Conservation (phyloP, 2,113 vertebrate species). For the Microtus ochrogaster region DNA sequence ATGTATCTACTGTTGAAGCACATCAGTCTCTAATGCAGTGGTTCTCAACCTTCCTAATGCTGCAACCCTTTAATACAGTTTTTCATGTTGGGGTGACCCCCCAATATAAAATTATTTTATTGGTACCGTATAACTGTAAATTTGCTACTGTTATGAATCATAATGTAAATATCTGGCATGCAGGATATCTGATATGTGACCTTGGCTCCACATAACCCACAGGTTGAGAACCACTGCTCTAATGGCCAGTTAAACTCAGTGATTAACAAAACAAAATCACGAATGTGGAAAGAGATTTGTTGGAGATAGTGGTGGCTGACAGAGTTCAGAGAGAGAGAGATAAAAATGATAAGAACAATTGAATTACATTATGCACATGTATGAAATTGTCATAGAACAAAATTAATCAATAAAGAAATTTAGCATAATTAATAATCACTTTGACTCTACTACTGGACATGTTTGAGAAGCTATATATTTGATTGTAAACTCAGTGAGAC, state of each 20-base stretch:
- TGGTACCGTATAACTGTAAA: not conserved
- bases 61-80: not conserved
- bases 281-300: not conserved
- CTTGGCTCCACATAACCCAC: not conserved
- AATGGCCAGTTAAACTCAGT: not conserved
- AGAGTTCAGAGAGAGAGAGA: not conserved
- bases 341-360: not conserved
- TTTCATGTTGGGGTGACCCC: not conserved
- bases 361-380: not conserved
- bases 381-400: not conserved
- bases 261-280: not conserved
- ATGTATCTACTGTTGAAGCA: not conserved
- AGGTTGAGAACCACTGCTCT: not conserved
- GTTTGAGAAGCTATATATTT: not conserved
- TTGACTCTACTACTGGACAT: not conserved
- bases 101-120: not conserved
- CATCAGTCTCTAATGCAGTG: not conserved
- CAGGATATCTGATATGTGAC: not conserved
- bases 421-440: conserved; percentile 2
- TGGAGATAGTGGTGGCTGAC: not conserved
- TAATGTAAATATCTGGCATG: not conserved
- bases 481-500: not conserved
- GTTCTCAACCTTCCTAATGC: not conserved
- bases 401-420: not conserved
- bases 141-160: not conserved